phyloP scores from a whole-genome alignment of 2,797 vertebrate genomes.

The Microhierax caerulescens region DNA sequence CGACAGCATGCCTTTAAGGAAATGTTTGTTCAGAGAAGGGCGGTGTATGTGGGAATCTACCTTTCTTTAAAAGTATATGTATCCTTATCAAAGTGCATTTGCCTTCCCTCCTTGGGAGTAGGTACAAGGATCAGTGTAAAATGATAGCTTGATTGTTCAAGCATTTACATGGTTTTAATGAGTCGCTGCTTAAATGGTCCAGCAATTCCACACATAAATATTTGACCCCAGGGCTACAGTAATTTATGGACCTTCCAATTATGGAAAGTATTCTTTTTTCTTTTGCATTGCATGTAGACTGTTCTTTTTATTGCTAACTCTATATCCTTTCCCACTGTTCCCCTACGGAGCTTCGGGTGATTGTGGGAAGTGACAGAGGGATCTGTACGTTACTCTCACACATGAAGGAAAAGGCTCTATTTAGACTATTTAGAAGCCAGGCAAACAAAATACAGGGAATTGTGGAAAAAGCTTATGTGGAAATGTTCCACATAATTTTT shows the following conservation, averaged over 20 bases:
- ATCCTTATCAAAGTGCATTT: not conserved
- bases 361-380: not conserved
- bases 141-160: slow-evolving; percentile 3
- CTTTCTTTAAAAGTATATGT: not conserved
- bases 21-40: not conserved
- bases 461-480: slow-evolving; percentile 35
- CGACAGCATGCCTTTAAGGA: not conserved
- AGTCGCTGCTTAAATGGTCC: slow-evolving; percentile 20
- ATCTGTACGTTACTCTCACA: not conserved
- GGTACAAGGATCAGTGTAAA: not conserved
- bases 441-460: slow-evolving; percentile 41
- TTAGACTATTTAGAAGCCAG: slow-evolving; percentile 50
- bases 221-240: slow-evolving; percentile 41
- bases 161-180: slow-evolving; percentile 45
- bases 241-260: slow-evolving; percentile 50
- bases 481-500: slow-evolving; percentile 46
- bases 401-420: slow-evolving; percentile 39
- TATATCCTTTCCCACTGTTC: not conserved
- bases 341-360: not conserved
- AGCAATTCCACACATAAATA: slow-evolving; percentile 42
- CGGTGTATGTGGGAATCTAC: not conserved
- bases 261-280: slow-evolving; percentile 3
- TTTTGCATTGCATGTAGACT: not conserved
- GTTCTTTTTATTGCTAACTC: slow-evolving; percentile 17
- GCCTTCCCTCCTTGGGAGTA: slow-evolving; percentile 4